phyloP scores from a whole-genome alignment of 1,140 invertebrate species.

The Hydropsyche tenuis region DNA sequence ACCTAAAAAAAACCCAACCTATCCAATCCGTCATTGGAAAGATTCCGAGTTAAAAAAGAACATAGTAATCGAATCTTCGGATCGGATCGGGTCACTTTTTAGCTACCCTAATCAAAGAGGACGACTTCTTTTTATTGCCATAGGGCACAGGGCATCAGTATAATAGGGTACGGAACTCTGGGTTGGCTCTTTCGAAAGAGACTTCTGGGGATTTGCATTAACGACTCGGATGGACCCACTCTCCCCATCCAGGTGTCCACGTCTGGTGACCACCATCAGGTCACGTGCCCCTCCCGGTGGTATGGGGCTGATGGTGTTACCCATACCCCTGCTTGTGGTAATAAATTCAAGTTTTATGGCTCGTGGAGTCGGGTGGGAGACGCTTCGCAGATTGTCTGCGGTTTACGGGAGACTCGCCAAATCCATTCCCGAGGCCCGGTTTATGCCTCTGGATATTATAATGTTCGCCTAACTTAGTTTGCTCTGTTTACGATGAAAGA shows the following conservation, averaged over 20 bases:
- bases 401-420: conserved; percentile 49
- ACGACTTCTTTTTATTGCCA: not conserved
- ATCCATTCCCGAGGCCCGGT: conserved; percentile 45
- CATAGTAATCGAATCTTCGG: not conserved
- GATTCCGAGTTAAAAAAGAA: too few species aligned
- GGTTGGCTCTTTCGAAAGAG: not conserved
- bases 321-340: conserved; percentile 22
- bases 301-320: too few species aligned
- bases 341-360: conserved; percentile 50
- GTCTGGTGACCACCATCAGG: too few species aligned
- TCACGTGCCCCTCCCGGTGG: too few species aligned
- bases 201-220: conserved; percentile 2
- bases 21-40: too few species aligned
- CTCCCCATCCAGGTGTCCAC: not conserved
- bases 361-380: conserved; percentile 34
- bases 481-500: not conserved
- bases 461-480: conserved; percentile 22
- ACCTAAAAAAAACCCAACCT: too few species aligned
- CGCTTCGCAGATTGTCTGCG: conserved; percentile 49
- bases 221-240: not conserved
- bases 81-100: not conserved
- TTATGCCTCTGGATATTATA: conserved; percentile 46
- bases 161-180: not conserved
- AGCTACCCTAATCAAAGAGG: not conserved
- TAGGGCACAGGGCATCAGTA: not conserved